These are phyloP conservation scores for Paragorgia papillata DNA, from an alignment of 92 coral and sea anemone genomes.

Conservation along the genomic window DNA sequence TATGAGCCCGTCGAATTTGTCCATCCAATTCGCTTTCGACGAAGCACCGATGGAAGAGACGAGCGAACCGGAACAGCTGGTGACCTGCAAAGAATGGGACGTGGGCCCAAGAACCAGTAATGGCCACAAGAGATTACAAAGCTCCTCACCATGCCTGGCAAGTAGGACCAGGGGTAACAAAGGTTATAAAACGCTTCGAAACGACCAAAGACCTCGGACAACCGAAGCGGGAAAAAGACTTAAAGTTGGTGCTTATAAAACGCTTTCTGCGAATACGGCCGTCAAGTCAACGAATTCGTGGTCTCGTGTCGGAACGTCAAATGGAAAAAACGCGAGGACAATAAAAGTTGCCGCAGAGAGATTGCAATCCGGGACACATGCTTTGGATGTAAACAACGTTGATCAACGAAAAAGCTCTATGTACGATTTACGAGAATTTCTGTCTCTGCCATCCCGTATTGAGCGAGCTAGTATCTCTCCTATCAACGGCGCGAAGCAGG, in stretches of 20 bases:
- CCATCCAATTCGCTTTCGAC: constrained; percentile 34
- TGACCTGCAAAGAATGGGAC: neutral
- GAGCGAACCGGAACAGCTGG: constrained; percentile 12
- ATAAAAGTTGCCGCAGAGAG: neutral
- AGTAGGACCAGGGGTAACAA: neutral
- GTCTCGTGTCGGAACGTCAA: neutral
- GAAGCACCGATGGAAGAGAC: neutral
- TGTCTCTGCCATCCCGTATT: constrained; percentile 6
- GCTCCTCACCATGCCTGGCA: neutral
- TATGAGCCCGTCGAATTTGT: constrained; percentile 36
- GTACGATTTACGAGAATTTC: constrained; percentile 33
- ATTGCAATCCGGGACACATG: neutral
- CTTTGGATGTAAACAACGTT: neutral
- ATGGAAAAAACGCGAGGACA: neutral
- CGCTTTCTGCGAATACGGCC: neutral
- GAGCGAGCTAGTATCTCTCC: neutral
- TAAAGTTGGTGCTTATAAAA: neutral
- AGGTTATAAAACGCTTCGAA: neutral
- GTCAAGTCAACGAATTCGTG: neutral
- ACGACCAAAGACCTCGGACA: neutral
- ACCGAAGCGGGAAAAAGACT: neutral
- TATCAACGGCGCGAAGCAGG: neutral
- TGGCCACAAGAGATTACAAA: constrained; percentile 7
- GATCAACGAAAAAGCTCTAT: constrained; percentile 22
- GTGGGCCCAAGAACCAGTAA: neutral